Evolutionary conservation across 2,888 invertebrate genomes (phyloP).

Genomic region (Periphyllus acericola): DNA sequence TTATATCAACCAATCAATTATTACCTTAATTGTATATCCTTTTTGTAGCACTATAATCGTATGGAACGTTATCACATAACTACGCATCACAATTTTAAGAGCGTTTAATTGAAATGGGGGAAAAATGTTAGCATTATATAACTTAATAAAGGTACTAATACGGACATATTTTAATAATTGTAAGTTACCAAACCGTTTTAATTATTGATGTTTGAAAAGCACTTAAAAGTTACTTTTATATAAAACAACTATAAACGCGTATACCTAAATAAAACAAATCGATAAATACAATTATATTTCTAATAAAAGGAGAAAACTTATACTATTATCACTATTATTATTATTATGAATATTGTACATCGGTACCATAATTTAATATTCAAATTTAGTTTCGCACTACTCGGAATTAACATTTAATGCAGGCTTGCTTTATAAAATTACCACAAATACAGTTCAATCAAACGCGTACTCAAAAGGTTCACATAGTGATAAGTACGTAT

Average conservation of each 20-base stretch:
- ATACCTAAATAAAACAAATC: background rate
- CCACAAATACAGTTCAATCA: background rate
- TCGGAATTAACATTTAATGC: background rate
- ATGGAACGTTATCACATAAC: no score
- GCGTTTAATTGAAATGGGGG: no score
- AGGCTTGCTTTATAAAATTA: background rate
- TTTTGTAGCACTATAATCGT: no score
- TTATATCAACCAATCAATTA: no score
- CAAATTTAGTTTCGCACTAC: background rate
- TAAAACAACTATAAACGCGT: background rate
- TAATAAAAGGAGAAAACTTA: background rate
- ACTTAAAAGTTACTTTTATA: slow-evolving; percentile 27
- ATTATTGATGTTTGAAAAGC: background rate
- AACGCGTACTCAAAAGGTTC: background rate
- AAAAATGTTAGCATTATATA: no score
- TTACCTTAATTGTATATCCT: no score
- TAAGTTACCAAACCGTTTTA: background rate
- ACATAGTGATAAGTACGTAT: no score
- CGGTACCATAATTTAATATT: background rate
- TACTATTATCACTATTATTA: background rate
- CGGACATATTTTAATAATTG: no score
- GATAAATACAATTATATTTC: background rate
- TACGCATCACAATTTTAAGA: no score
- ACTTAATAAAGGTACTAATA: no score
- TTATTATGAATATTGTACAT: background rate